These are phyloP conservation scores for Phrynocephalus vlangalii DNA, from an alignment of 2,797 vertebrate species.

Conservation along the genomic window DNA sequence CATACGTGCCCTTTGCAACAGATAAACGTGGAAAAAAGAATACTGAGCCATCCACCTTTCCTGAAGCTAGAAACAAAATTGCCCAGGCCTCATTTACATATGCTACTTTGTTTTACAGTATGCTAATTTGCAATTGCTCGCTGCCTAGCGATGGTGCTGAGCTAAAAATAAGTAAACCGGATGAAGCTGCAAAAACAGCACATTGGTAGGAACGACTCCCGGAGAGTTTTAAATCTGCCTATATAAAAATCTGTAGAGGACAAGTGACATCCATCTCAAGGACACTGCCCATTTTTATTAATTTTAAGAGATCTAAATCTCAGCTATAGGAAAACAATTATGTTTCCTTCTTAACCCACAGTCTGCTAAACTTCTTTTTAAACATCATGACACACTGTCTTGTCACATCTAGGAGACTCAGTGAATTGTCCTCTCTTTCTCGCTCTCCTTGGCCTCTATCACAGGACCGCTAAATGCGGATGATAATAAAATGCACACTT, in stretches of 20 bases:
- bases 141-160: not conserved
- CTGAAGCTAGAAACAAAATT: not conserved
- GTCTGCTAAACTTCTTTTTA: not conserved
- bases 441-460: not conserved
- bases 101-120: conserved; percentile 22
- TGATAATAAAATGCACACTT: no score
- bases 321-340: not conserved
- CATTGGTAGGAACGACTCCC: not conserved
- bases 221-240: not conserved
- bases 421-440: not conserved
- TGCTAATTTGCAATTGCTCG: conserved; percentile 3
- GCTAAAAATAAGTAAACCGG: conserved; percentile 18
- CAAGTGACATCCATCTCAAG: not conserved
- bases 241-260: not conserved
- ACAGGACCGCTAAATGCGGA: no score
- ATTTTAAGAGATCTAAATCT: not conserved
- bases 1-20: not conserved
- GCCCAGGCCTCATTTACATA: not conserved
- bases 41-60: not conserved
- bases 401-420: not conserved
- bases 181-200: conserved; percentile 1
- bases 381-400: not conserved
- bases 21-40: not conserved
- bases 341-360: not conserved
- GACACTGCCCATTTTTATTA: conserved; percentile 1